phyloP scores from a whole-genome alignment of 1,140 invertebrate species.

The Wiebesia pumilae region DNA sequence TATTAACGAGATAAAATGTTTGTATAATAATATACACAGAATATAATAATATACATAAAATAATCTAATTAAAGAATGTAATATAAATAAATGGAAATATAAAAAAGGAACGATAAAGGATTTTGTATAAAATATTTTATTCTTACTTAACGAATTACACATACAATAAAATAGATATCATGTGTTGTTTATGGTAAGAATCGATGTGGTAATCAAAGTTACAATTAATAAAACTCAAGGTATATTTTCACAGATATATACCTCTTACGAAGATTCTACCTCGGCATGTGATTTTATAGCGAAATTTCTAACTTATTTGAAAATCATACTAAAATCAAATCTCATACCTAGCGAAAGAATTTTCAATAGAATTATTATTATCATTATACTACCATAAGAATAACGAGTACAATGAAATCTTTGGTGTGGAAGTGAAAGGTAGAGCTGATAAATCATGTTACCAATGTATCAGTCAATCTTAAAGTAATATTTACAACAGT shows the following conservation, averaged over 20 bases:
- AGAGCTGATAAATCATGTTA: constrained; percentile 21
- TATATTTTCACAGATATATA: constrained; percentile 27
- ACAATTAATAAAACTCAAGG: constrained; percentile 9
- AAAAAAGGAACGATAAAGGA: not conserved
- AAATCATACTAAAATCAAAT: not conserved
- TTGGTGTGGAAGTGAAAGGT: constrained; percentile 28
- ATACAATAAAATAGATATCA: constrained; percentile 36
- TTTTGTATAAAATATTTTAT: constrained; percentile 48
- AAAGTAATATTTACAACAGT: constrained; percentile 25
- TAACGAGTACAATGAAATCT: constrained; percentile 46
- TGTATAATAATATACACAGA: too few relatives aligned
- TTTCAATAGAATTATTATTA: constrained; percentile 14
- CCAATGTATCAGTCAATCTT: constrained; percentile 1
- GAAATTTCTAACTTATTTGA: not conserved
- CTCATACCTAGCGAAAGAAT: not conserved
- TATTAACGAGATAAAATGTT: too few relatives aligned
- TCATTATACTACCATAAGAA: not conserved
- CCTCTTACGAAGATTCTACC: not conserved
- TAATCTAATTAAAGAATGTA: not conserved
- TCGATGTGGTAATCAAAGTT: constrained; percentile 37
- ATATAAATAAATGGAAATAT: not conserved
- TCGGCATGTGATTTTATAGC: not conserved
- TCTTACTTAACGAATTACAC: constrained; percentile 15
- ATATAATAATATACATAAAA: not conserved
- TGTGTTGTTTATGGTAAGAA: constrained; percentile 29